A percentile compares a stretch with the other conserved stretches of the same genome.
Conservation (phyloP, 1,140 invertebrate species). For the Octopus bimaculoides region DNA sequence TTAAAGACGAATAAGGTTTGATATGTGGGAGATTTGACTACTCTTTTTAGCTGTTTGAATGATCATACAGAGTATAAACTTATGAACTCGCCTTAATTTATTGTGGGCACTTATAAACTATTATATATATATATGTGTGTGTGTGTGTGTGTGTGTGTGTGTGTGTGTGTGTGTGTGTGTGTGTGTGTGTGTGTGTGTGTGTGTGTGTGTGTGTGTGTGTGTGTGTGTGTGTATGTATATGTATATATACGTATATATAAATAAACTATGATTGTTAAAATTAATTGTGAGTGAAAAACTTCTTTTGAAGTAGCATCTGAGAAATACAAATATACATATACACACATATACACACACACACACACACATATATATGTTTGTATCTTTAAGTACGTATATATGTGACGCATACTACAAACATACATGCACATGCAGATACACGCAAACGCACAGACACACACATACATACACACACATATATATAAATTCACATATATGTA, state of each 20-base stretch:
- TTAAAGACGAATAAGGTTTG: too few species aligned
- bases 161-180: too few species aligned
- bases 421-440: neutral
- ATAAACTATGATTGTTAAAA: neutral
- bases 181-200: too few species aligned
- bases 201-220: too few species aligned
- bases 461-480: neutral
- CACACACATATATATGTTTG: neutral
- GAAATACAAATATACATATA: neutral
- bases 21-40: too few species aligned
- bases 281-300: neutral
- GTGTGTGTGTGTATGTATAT: neutral
- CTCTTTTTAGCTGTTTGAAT: too few species aligned
- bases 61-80: too few species aligned
- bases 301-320: neutral
- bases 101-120: too few species aligned
- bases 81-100: too few species aligned
- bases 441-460: neutral
- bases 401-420: neutral
- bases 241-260: neutral
- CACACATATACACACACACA: neutral
- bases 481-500: neutral
- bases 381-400: neutral
- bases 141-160: too few species aligned
- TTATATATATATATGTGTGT: too few species aligned